phyloP scores from a whole-genome alignment of 2,888 invertebrate species.

The Drosophila prostipennis region DNA sequence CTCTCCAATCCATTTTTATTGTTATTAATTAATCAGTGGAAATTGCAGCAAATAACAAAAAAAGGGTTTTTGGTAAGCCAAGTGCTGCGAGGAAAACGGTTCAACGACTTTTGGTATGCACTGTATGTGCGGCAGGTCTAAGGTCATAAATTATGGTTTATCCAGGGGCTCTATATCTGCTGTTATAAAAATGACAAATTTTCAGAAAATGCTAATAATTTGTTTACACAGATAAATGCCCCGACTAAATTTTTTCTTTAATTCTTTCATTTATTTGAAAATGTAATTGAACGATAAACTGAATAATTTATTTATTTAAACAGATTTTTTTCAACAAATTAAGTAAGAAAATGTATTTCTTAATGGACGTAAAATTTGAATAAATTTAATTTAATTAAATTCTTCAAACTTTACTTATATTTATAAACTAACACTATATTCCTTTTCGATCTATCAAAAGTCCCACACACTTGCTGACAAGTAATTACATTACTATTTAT shows the following conservation, averaged over 20 bases:
- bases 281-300: background rate
- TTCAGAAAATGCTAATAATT: slow-evolving; percentile 9
- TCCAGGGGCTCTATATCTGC: slow-evolving; percentile 23
- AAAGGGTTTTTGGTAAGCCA: slow-evolving; percentile 30
- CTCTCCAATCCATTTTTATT: slow-evolving; percentile 60
- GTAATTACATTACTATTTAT: background rate
- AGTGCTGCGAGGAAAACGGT: slow-evolving; percentile 21
- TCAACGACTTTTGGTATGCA: slow-evolving; percentile 31
- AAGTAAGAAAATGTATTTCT: too few relatives aligned
- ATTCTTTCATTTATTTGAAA: background rate
- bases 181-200: slow-evolving; percentile 22
- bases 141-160: slow-evolving; percentile 28
- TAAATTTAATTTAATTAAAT: too few relatives aligned
- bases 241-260: background rate
- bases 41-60: slow-evolving; percentile 54
- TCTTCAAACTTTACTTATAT: too few relatives aligned
- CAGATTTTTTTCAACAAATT: background rate
- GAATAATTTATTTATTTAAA: background rate
- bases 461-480: background rate
- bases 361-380: too few relatives aligned
- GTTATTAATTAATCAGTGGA: slow-evolving; percentile 76
- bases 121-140: slow-evolving; percentile 9
- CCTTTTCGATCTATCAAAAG: background rate
- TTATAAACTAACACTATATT: too few relatives aligned
- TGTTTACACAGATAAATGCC: background rate